phyloP scores from a whole-genome alignment of 2,797 vertebrate genomes.

The Oophaga sylvatica region DNA sequence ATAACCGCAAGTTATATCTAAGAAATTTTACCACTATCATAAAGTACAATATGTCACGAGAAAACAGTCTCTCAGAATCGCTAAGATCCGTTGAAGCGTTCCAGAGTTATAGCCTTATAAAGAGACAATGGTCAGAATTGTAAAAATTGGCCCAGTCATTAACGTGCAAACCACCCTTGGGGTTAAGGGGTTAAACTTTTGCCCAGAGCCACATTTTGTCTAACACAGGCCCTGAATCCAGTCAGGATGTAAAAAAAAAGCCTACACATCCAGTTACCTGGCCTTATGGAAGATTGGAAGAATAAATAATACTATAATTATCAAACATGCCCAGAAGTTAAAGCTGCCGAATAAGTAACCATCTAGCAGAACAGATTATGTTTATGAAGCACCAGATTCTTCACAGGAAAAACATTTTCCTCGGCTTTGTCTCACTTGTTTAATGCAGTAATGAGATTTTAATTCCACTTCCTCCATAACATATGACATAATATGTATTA shows the following conservation, averaged over 20 bases:
- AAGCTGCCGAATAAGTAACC: conserved; percentile 47
- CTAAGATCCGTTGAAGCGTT: no score
- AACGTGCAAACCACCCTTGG: no score
- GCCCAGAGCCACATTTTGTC: no score
- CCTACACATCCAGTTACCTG: background rate
- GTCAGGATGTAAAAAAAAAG: background rate
- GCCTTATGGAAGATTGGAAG: conserved; percentile 18
- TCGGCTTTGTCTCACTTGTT: conserved; percentile 20
- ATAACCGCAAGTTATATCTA: no score
- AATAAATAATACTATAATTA: conserved; percentile 26
- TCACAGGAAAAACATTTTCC: conserved; percentile 29
- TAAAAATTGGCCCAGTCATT: no score
- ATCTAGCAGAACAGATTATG: conserved; percentile 46
- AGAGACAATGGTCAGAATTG: no score
- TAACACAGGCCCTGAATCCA: no score
- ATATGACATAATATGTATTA: conserved; percentile 14
- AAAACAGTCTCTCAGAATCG: no score
- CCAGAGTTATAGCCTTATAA: no score
- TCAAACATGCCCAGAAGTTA: background rate
- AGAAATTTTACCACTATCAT: no score
- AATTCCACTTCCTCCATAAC: conserved; percentile 3
- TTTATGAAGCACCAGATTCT: conserved; percentile 38
- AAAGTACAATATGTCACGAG: no score
- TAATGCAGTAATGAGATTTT: background rate
- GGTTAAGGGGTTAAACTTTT: no score